phyloP scores from a whole-genome alignment of 2,797 vertebrate genomes.

The Falco berigora region DNA sequence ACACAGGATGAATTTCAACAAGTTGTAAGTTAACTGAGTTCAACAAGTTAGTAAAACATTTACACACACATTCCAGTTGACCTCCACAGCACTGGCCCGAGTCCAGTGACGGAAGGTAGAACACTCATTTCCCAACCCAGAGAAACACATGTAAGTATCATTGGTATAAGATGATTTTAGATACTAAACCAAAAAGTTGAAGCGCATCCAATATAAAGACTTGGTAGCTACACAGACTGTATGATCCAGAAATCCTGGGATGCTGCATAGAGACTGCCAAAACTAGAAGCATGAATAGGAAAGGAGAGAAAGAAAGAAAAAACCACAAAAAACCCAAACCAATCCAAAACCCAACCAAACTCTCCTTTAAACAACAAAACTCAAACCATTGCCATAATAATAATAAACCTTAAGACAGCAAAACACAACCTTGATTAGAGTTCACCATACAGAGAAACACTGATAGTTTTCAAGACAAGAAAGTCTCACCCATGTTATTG shows the following conservation, averaged over 20 bases:
- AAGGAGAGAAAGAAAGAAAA: background rate
- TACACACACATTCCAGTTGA: background rate
- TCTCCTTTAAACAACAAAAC: background rate
- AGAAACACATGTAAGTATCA: background rate
- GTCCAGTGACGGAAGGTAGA: background rate
- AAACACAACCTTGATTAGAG: background rate
- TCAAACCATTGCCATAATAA: background rate
- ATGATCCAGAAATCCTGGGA: background rate
- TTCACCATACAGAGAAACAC: background rate
- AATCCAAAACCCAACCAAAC: background rate
- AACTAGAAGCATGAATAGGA: background rate
- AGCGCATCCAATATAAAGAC: background rate
- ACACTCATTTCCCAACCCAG: background rate
- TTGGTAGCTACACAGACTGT: background rate
- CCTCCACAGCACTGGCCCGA: background rate
- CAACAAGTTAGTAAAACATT: slow-evolving; percentile 36
- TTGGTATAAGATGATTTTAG: background rate
- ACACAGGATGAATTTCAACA: background rate
- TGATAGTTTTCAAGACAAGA: background rate
- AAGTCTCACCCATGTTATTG: background rate
- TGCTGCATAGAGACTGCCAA: background rate
- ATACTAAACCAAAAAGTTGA: background rate
- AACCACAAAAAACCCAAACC: background rate
- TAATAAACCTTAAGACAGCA: background rate
- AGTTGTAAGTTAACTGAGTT: background rate